Conservation (phyloP, 2,797 vertebrate genomes). For the Melanotaenia trifasciata region DNA sequence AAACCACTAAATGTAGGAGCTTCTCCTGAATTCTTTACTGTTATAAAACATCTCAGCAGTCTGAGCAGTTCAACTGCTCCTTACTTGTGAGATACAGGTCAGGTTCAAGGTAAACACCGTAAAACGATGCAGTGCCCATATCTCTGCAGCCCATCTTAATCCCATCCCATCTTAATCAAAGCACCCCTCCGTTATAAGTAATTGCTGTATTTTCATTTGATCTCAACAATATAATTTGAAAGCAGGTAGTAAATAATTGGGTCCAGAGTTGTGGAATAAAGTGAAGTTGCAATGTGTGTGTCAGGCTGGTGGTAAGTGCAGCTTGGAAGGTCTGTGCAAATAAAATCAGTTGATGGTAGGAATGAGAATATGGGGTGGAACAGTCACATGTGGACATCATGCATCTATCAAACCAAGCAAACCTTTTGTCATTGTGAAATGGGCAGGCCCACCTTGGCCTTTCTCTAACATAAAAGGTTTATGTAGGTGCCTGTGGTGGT, state of each 20-base stretch:
- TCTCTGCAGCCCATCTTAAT: not conserved
- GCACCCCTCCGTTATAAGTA: not conserved
- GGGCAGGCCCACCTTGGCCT: constrained; percentile 32
- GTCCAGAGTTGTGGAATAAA: not conserved
- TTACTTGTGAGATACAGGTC: constrained; percentile 23
- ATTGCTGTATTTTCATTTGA: not conserved
- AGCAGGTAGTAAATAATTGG: constrained; percentile 12
- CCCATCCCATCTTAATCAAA: not conserved
- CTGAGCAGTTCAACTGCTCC: constrained; percentile 12
- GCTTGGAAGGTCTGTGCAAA: not conserved
- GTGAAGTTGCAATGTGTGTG: not conserved
- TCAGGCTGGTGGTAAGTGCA: not conserved
- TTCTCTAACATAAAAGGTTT: constrained; percentile 43
- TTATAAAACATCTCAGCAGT: constrained; percentile 60
- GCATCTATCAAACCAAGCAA: constrained; percentile 38
- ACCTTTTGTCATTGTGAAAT: constrained; percentile 46
- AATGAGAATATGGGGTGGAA: no score
- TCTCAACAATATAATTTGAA: not conserved
- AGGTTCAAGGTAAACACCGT: constrained; percentile 19
- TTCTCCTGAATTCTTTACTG: constrained; percentile 36
- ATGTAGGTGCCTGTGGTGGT: constrained; percentile 36
- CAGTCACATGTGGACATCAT: constrained; percentile 23
- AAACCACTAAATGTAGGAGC: constrained; percentile 52
- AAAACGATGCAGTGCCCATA: not conserved
- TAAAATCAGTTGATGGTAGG: no score